Evolutionary conservation across 2,888 invertebrate species (phyloP).

Genomic region (Patella depressa): DNA sequence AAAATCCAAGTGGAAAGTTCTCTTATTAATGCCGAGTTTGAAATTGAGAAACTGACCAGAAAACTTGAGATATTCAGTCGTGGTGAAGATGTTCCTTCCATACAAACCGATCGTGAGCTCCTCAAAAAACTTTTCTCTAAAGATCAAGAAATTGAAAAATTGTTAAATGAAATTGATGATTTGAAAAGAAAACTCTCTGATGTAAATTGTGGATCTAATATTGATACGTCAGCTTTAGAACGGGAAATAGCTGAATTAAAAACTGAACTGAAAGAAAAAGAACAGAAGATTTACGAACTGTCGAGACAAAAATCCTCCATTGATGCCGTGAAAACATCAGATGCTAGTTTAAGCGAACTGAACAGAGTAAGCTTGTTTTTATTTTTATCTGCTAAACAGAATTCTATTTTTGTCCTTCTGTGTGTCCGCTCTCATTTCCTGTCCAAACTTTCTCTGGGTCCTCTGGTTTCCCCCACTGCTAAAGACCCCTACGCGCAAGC

Average conservation of each 20-base stretch:
- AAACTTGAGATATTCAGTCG: conserved; percentile 26
- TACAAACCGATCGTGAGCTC: not conserved
- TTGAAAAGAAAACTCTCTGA: conserved; percentile 38
- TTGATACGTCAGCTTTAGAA: conserved; percentile 30
- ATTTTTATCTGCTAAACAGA: not conserved
- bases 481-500: no score
- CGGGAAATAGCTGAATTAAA: conserved; percentile 38
- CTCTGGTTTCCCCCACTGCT: no score
- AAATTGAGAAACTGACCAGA: conserved; percentile 39
- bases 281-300: conserved; percentile 17
- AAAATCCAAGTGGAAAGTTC: conserved; percentile 44
- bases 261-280: conserved; percentile 29
- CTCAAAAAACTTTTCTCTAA: conserved; percentile 6
- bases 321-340: conserved; percentile 12
- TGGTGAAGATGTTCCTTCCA: not conserved
- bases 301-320: conserved; percentile 26
- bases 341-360: conserved; percentile 27
- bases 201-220: conserved; percentile 22
- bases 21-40: conserved; percentile 42
- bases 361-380: conserved; percentile 26
- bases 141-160: conserved; percentile 19
- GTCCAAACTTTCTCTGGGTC: no score
- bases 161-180: conserved; percentile 27
- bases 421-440: not conserved
- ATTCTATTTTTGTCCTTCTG: not conserved